A percentile compares a stretch with the other conserved stretches of the same genome.
Evolutionary conservation across 2,113 vertebrate genomes (phyloP).

Genomic region (Bothrops jararaca): DNA sequence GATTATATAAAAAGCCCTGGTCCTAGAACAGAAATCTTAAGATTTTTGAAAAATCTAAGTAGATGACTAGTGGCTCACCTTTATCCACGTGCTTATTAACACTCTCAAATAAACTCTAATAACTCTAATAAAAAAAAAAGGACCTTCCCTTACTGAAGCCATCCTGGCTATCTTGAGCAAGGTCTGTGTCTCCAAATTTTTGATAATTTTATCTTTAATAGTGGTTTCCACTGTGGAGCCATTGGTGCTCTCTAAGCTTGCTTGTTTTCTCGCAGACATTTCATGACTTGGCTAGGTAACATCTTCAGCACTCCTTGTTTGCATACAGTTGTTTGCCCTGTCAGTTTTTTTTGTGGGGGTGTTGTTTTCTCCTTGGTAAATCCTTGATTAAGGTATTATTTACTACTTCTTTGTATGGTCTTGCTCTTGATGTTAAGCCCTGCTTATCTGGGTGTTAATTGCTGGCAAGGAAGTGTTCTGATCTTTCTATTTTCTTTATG

Average conservation of each 20-base stretch:
- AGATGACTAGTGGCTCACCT: not conserved
- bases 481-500: too few species aligned
- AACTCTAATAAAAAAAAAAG: not conserved
- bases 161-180: not conserved
- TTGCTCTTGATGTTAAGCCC: too few species aligned
- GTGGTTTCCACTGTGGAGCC: not conserved
- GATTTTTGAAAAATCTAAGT: not conserved
- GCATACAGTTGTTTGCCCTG: too few species aligned
- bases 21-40: not conserved
- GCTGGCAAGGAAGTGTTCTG: too few species aligned
- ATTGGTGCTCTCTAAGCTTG: not conserved
- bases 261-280: not conserved
- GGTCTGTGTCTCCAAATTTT: not conserved
- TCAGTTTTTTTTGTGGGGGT: too few species aligned
- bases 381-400: too few species aligned
- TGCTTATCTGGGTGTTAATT: too few species aligned
- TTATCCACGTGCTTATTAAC: not conserved
- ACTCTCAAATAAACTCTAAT: not conserved
- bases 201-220: not conserved
- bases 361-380: too few species aligned
- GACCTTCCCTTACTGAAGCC: not conserved
- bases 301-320: not conserved
- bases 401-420: too few species aligned
- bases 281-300: not conserved
- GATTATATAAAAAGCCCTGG: not conserved